A percentile compares a stretch with the other conserved stretches of the same genome.
Conservation (phyloP, 2,113 vertebrate species). For the Cryptotis parvus region DNA sequence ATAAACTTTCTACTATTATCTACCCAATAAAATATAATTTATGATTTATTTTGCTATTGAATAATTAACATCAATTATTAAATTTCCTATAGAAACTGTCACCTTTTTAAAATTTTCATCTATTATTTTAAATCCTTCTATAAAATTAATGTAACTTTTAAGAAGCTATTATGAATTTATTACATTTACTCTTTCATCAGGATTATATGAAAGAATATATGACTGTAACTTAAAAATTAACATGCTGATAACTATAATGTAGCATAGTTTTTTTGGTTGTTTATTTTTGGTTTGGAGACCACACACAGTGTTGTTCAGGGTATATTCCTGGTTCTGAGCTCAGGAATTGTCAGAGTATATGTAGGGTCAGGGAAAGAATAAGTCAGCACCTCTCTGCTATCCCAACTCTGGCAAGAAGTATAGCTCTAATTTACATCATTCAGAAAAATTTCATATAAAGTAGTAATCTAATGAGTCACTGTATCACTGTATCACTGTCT, state of each 20-base stretch:
- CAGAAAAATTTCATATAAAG: neutral
- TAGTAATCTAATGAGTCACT: neutral
- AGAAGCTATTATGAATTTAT: neutral
- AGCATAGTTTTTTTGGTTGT: no score
- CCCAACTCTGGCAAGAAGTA: neutral
- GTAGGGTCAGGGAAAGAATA: no score
- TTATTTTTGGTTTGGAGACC: no score
- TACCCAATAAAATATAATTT: constrained; percentile 1
- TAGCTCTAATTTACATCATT: neutral
- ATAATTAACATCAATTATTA: constrained; percentile 20
- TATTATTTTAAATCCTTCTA: neutral
- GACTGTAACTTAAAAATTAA: constrained; percentile 27
- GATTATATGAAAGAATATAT: neutral
- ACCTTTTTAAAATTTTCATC: neutral
- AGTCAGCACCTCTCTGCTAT: no score
- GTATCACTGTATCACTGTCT: no score
- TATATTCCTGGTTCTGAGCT: no score
- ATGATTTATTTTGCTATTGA: constrained; percentile 6
- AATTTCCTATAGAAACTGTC: neutral
- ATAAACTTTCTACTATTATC: neutral
- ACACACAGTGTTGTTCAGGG: no score
- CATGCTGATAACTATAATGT: neutral
- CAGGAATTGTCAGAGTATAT: no score
- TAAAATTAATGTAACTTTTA: neutral
- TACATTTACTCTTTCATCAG: neutral